These are phyloP conservation scores for Eulemur coronatus DNA, from an alignment of 2,797 vertebrate genomes.

Conservation along the genomic window DNA sequence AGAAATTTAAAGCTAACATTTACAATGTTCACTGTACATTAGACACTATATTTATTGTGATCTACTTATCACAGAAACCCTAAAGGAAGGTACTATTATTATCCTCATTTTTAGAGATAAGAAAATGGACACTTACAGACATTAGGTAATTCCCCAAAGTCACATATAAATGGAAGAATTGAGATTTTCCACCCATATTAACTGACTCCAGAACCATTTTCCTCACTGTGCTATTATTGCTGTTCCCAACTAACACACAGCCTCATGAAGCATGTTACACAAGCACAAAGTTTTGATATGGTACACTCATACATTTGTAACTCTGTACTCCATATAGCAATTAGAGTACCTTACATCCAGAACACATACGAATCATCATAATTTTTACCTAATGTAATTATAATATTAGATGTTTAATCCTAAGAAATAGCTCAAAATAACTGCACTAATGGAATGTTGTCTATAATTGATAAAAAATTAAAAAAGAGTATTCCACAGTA, in stretches of 20 bases:
- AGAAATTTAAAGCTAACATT: neutral
- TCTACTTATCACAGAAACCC: neutral
- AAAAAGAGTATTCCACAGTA: neutral
- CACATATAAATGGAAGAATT: neutral
- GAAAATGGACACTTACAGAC: neutral
- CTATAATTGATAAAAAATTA: neutral
- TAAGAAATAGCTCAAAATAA: neutral
- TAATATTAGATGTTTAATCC: neutral
- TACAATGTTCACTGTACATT: neutral
- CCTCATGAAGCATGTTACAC: neutral
- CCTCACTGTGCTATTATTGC: neutral
- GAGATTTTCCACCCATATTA: neutral
- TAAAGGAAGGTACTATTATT: neutral
- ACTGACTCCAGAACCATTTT: neutral
- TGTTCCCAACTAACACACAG: neutral
- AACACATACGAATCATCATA: neutral
- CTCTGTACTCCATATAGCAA: neutral
- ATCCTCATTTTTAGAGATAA: neutral
- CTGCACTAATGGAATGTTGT: neutral
- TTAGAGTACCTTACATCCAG: neutral
- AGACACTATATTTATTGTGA: neutral
- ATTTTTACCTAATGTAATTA: neutral
- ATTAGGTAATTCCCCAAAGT: neutral
- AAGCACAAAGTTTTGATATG: neutral
- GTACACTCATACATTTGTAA: neutral